Evolutionary conservation across 2,888 invertebrate species (phyloP), one percentile per base, ranked within the genome.

Genomic region (Seladonia tumulorum): DNA sequence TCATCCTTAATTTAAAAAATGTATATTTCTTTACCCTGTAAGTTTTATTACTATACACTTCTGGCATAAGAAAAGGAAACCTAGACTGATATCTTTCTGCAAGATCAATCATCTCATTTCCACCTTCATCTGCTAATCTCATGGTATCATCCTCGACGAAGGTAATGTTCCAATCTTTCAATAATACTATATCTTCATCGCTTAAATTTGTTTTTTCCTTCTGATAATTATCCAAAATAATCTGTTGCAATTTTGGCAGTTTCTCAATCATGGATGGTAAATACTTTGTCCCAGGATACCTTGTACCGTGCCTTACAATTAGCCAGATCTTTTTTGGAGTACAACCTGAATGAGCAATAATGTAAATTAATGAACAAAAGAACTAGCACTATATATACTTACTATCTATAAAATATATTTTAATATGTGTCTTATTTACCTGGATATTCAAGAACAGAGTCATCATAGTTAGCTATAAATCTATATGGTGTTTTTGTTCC

Each of bases 401-500:
- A 12, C 60, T 60, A 1, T 60, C n/a, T 45, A 72, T 42, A n/a
- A 47, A 73, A 45, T 12, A 63, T 63, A 29, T 63, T 16, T 63
- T 14, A 12, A 73, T n/a, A 2, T 22, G 18, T 68, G 53, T 47
- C 42, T 45, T 75, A 63, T 25, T 74, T 91, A 93, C 97, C 96
- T 93, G 96, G 95, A 95, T 96, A 97, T 86, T 95, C 94, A 77
- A 97, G 95, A 91, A 95, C 95, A 39, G 96, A 95, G 90, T 97
- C 96, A 95, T 97, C 96, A 89, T 95, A 95, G 94, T 97, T 97
- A 72, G 96, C 96, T 88, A 97, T 96, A 92, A 96, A 96, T 90
- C 98, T 96, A 93, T 98, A 98, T 0, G 98, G 97, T 16, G 98
- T 97, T 93, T 97, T 97, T 14, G 97, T 96, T 63, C 96, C 96